Evolutionary conservation across 2,113 vertebrate genomes (phyloP).

Genomic region (Phoenicopterus ruber): DNA sequence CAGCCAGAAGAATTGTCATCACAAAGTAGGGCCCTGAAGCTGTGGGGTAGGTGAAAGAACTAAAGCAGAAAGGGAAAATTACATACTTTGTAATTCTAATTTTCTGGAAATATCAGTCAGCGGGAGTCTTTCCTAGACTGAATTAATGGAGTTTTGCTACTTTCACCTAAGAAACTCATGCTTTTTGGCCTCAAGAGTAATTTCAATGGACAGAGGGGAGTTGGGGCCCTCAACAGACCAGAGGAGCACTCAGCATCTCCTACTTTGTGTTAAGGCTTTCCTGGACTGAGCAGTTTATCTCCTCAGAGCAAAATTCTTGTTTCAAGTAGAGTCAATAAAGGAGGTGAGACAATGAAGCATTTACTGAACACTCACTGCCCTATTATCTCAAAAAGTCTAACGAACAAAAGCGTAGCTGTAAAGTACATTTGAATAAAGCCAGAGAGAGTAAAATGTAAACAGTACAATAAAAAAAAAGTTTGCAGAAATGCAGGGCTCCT

Average conservation of each 20-base stretch:
- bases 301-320: background rate
- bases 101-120: slow-evolving; percentile 32
- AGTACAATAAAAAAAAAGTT: background rate
- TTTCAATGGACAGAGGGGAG: background rate
- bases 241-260: background rate
- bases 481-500: slow-evolving; percentile 55
- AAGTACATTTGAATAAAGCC: slow-evolving; percentile 7
- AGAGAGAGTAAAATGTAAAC: background rate
- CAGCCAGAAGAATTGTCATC: slow-evolving; percentile 73
- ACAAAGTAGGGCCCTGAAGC: slow-evolving; percentile 69
- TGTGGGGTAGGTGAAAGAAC: slow-evolving; percentile 64
- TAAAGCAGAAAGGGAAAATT: slow-evolving; percentile 69
- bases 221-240: background rate
- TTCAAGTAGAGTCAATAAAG: background rate
- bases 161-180: background rate
- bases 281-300: background rate
- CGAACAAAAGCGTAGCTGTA: background rate
- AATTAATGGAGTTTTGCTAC: background rate
- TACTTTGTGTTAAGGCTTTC: background rate
- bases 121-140: background rate
- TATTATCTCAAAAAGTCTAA: background rate
- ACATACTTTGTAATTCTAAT: slow-evolving; percentile 52
- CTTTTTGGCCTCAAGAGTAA: background rate
- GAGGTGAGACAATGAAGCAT: background rate
- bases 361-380: background rate